phyloP scores from a whole-genome alignment of 1,140 invertebrate species.

The Pogonomyrmex californicus region DNA sequence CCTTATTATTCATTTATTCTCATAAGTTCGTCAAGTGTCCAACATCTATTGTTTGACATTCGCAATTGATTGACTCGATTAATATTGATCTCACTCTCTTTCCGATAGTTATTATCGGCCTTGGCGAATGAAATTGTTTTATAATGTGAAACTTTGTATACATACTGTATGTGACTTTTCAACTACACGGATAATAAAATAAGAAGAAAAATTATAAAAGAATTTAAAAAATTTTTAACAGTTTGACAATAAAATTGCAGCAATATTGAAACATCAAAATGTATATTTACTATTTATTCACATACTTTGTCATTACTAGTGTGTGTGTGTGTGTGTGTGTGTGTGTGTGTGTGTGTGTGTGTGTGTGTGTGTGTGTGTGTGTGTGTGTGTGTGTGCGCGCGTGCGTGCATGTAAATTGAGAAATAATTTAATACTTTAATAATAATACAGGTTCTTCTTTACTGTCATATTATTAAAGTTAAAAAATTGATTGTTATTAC shows the following conservation, averaged over 20 bases:
- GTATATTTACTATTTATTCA: not conserved
- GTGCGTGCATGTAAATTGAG: not conserved
- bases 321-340: no score
- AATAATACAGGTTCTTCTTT: not conserved
- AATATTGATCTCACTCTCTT: not conserved
- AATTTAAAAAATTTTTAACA: not conserved
- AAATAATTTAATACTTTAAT: not conserved
- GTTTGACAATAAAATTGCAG: not conserved
- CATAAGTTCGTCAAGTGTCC: not conserved
- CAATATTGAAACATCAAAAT: not conserved
- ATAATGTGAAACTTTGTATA: not conserved
- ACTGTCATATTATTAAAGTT: not conserved
- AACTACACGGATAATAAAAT: not conserved
- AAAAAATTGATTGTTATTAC: not conserved
- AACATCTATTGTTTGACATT: constrained; percentile 11
- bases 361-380: no score
- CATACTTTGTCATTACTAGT: not conserved
- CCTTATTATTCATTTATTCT: not conserved
- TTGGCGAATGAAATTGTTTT: not conserved
- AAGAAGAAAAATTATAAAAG: not conserved
- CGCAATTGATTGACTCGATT: constrained; percentile 5
- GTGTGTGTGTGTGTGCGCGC: no score
- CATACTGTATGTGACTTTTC: no score
- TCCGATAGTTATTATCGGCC: not conserved
- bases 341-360: not conserved